phyloP scores from a whole-genome alignment of 2,888 invertebrate species.

The Portevinia maculata region DNA sequence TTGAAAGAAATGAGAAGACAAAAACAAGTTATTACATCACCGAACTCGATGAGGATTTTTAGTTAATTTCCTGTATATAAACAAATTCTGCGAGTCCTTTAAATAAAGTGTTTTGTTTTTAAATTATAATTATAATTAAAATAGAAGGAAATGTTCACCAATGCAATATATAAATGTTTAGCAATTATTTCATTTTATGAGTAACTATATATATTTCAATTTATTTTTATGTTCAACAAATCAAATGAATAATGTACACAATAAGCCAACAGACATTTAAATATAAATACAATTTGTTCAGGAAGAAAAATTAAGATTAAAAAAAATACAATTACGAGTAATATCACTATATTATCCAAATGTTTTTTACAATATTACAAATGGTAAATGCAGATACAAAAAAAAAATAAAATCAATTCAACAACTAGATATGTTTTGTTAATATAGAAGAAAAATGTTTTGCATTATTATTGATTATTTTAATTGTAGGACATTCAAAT shows the following conservation, averaged over 20 bases:
- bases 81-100: conserved; percentile 14
- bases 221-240: conserved; percentile 30
- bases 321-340: conserved; percentile 44
- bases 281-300: conserved; percentile 38
- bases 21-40: conserved; percentile 33
- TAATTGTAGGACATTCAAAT: conserved; percentile 55
- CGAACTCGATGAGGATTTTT: conserved; percentile 62
- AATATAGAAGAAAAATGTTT: conserved; percentile 49
- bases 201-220: conserved; percentile 21
- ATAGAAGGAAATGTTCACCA: conserved; percentile 55
- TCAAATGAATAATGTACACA: conserved; percentile 71
- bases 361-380: conserved; percentile 65
- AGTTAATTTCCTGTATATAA: conserved; percentile 41
- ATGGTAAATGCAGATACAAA: conserved; percentile 61
- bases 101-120: conserved; percentile 4
- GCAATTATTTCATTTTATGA: conserved; percentile 36
- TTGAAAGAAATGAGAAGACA: conserved; percentile 19
- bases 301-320: conserved; percentile 37
- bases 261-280: conserved; percentile 67
- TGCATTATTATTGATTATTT: conserved; percentile 53
- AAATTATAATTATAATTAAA: not conserved
- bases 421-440: conserved; percentile 56
- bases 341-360: conserved; percentile 30
- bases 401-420: conserved; percentile 53
- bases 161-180: conserved; percentile 52